A percentile compares a stretch with the other conserved stretches of the same genome.
phyloP scores from a whole-genome alignment of 1,140 invertebrate species.

The Ridgeia piscesae region DNA sequence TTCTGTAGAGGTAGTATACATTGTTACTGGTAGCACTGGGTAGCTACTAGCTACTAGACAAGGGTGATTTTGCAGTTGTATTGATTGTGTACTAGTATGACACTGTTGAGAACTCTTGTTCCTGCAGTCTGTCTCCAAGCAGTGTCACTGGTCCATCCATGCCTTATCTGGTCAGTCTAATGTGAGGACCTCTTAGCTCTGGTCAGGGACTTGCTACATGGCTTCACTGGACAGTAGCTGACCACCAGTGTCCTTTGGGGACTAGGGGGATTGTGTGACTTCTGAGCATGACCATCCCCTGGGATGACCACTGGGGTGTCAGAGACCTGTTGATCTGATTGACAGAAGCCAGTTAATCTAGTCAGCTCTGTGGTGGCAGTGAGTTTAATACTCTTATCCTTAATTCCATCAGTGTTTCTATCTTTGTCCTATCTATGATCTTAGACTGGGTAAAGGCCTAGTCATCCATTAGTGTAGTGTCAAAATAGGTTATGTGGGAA shows the following conservation, averaged over 20 bases:
- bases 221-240: background rate
- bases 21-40: too few species aligned
- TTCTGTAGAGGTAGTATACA: too few species aligned
- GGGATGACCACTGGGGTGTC: background rate
- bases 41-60: too few species aligned
- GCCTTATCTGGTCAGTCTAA: background rate
- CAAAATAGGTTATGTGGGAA: too few species aligned
- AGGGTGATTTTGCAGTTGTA: too few species aligned
- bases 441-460: background rate
- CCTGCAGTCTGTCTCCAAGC: too few species aligned
- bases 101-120: too few species aligned
- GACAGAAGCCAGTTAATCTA: background rate
- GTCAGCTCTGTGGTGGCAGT: background rate
- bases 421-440: background rate
- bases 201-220: background rate
- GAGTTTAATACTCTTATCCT: background rate
- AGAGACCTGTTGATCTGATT: background rate
- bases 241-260: background rate
- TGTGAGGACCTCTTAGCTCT: background rate
- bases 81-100: too few species aligned
- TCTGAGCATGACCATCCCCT: background rate
- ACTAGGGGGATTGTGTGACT: background rate
- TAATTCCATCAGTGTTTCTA: background rate
- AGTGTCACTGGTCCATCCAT: background rate
- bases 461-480: too few species aligned